Base-by-base conservation (phyloP, 2,113 vertebrate genomes). In the Sitta europaea region DNA sequence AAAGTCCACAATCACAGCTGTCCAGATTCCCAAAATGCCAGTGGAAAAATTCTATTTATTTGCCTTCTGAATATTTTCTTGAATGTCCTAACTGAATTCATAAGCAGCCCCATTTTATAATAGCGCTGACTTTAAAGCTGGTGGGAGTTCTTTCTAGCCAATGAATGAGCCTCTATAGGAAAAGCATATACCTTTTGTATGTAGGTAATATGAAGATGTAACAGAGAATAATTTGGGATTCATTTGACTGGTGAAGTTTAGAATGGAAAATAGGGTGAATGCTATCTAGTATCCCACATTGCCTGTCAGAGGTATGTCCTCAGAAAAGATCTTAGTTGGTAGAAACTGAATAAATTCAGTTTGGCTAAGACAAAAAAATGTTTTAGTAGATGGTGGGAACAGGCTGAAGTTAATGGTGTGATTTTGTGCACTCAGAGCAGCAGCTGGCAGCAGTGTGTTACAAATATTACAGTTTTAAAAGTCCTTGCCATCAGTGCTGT, bases 101-200 rank as follows among this genome's bases (percentile, higher is more conserved):
- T 62, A 72, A 50, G 40, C n/a, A 78, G 8, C 19, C 53, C 21
- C 14, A 19, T 23, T 71, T 79, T 54, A 14, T 54, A 62, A 54
- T 3, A 54, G 8, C 31, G 36, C 12, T 62, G 35, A 27, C 25
- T 77, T 75, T 55, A 59, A 72, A 86, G 14, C 22, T 50, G 28
- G 11, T 67, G 10, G 48, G 35, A 83, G 18, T 27, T 76, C 40
- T 86, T 86, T 63, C 71, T 19, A 47, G 21, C 27, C 40, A 17
- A 17, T 15, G 12, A 70, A 75, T 4, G 35, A 72, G 17, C 12
- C 27, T 38, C 14, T 31, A 11, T 2, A 71, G 51, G 53, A 78
- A 57, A 18, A 74, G 4, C 5, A 21, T 24, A 27, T n/a, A 36
- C 0, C 3, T 61, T 23, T n/a, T 61, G 7, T 0, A 1, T 36